Conservation (phyloP, 2,113 vertebrate genomes). For the Scopus umbretta region DNA sequence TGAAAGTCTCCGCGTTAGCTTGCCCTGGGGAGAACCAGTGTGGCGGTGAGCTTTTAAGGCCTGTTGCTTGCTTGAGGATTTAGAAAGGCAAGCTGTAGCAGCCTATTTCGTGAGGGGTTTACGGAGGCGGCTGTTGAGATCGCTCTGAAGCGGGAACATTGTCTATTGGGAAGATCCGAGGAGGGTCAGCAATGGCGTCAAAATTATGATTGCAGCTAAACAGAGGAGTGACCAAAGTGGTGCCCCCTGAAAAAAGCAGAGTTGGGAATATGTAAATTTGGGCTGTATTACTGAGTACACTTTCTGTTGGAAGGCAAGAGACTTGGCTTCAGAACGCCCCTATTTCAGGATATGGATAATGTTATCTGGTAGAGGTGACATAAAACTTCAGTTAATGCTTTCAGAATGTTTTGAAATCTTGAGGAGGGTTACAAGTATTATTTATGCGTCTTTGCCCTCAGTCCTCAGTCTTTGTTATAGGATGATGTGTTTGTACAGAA, state of each 20-base stretch:
- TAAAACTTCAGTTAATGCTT: not conserved
- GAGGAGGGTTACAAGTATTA: not conserved
- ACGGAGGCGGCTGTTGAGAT: not conserved
- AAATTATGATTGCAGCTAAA: not conserved
- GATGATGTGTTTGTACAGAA: not conserved
- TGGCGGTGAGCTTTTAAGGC: not conserved
- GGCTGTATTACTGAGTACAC: not conserved
- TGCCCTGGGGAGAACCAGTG: not conserved
- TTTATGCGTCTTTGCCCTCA: not conserved
- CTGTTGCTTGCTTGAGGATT: not conserved
- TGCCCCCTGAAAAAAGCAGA: not conserved
- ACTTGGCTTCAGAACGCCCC: not conserved
- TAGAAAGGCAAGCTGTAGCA: not conserved
- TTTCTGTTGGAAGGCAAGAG: not conserved
- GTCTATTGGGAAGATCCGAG: not conserved
- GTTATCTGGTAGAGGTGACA: not conserved
- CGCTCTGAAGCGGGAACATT: not conserved
- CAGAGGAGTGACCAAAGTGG: not conserved
- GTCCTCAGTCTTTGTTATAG: not conserved
- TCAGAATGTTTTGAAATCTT: not conserved
- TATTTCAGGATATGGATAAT: not conserved
- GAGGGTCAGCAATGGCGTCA: not conserved
- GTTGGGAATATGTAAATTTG: not conserved
- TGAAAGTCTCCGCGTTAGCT: not conserved
- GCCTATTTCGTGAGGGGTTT: fast-evolving